Percentiles rank a stretch among this genome's conserved stretches.
phyloP scores from a whole-genome alignment of 2,113 vertebrate genomes.

The Alces alces region DNA sequence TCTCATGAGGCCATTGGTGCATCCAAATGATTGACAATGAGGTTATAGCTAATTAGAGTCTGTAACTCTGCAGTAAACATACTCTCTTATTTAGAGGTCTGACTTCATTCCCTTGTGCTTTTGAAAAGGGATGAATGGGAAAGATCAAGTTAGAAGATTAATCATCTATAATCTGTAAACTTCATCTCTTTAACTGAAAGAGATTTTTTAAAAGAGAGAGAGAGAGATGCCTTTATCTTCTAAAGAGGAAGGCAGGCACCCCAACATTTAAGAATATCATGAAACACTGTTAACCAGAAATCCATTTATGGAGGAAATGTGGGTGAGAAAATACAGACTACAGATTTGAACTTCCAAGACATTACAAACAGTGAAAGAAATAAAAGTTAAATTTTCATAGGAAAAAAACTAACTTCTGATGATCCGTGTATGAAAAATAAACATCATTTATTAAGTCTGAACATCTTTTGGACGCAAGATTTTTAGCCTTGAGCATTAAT shows the following conservation, averaged over 20 bases:
- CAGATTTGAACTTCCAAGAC: slow-evolving; percentile 36
- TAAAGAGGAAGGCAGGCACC: neutral
- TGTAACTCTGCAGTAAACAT: neutral
- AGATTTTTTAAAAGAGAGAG: neutral
- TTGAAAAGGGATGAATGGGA: neutral
- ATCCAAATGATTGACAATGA: neutral
- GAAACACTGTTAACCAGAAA: slow-evolving; percentile 12
- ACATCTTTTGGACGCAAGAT: slow-evolving; percentile 46
- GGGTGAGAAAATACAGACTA: slow-evolving; percentile 24
- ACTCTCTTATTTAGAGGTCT: neutral
- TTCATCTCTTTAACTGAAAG: neutral
- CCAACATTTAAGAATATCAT: neutral
- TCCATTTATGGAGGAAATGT: slow-evolving; percentile 35
- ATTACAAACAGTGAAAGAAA: slow-evolving; percentile 58
- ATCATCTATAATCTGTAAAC: slow-evolving; percentile 20
- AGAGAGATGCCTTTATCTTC: neutral
- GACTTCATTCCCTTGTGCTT: neutral
- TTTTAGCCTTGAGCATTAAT: slow-evolving; percentile 21
- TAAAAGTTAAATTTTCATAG: slow-evolving; percentile 51
- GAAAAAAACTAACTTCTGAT: neutral
- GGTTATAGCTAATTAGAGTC: neutral
- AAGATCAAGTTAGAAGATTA: neutral
- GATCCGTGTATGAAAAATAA: slow-evolving; percentile 54
- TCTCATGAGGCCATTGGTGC: neutral
- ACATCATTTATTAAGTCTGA: slow-evolving; percentile 45